phyloP scores from a whole-genome alignment of 2,113 vertebrate species.

The Fukomys damarensis region DNA sequence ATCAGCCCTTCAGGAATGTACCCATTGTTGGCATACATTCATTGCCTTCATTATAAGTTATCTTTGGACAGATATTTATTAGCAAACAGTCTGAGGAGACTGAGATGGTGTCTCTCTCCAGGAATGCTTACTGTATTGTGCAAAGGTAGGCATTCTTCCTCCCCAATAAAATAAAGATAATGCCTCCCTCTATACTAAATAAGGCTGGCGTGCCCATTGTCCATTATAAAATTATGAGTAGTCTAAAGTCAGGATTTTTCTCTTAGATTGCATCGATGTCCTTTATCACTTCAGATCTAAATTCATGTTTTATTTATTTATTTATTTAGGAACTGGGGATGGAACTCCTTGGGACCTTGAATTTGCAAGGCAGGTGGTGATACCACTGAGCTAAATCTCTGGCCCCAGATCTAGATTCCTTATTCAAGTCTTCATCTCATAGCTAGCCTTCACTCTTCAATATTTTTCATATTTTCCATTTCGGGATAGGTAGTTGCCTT shows the following conservation, averaged over 20 bases:
- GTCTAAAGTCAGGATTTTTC: neutral
- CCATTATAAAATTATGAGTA: neutral
- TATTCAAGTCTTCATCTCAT: neutral
- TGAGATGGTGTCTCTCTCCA: neutral
- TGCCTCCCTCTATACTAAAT: neutral
- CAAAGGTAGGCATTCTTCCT: neutral
- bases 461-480: neutral
- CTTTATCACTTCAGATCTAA: neutral
- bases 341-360: too few species aligned
- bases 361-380: too few species aligned
- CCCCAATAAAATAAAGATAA: neutral
- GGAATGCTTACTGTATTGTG: neutral
- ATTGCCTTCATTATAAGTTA: neutral
- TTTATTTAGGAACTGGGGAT: too few species aligned
- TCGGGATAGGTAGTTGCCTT: neutral
- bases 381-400: too few species aligned
- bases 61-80: neutral
- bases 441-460: neutral
- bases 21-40: neutral
- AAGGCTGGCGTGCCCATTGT: neutral
- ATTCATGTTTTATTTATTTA: too few species aligned
- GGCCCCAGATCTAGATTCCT: neutral
- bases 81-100: neutral
- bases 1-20: neutral
- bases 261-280: neutral